These are phyloP conservation scores for Cydia pomonella DNA, from an alignment of 1,140 invertebrate species.

Conservation along the genomic window DNA sequence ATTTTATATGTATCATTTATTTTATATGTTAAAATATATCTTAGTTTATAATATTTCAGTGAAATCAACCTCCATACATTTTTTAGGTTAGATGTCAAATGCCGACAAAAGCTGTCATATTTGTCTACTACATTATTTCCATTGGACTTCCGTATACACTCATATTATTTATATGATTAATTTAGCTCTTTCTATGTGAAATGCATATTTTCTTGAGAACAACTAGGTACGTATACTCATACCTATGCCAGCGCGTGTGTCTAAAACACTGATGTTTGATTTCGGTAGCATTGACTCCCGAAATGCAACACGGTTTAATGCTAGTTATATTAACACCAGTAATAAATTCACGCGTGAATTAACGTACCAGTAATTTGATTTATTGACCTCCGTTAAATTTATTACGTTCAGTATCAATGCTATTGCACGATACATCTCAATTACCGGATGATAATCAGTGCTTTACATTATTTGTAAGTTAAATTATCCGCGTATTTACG, in stretches of 20 bases:
- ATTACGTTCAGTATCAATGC: constrained; percentile 30
- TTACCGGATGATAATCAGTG: constrained; percentile 28
- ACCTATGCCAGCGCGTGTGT: neutral
- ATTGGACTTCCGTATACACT: no score
- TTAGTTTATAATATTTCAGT: no score
- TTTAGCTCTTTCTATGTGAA: no score
- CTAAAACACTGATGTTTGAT: neutral
- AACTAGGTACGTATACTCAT: no score
- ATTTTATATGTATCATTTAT: no score
- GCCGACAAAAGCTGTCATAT: no score
- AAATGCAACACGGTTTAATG: constrained; percentile 11
- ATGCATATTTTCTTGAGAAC: no score
- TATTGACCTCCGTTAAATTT: constrained; percentile 30
- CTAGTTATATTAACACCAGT: constrained; percentile 12
- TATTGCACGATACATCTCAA: constrained; percentile 29
- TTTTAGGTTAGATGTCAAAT: no score
- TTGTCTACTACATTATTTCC: no score
- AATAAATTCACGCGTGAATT: constrained; percentile 28
- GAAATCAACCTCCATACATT: no score
- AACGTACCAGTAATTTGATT: constrained; percentile 32
- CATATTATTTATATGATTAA: no score
- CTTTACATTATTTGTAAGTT: constrained; percentile 21
- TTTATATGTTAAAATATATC: no score
- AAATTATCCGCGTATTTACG: neutral
- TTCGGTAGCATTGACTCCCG: neutral